Evolutionary conservation across 2,113 vertebrate genomes (phyloP), one percentile per base, ranked within the genome.

Genomic region (Panurus biarmicus): DNA sequence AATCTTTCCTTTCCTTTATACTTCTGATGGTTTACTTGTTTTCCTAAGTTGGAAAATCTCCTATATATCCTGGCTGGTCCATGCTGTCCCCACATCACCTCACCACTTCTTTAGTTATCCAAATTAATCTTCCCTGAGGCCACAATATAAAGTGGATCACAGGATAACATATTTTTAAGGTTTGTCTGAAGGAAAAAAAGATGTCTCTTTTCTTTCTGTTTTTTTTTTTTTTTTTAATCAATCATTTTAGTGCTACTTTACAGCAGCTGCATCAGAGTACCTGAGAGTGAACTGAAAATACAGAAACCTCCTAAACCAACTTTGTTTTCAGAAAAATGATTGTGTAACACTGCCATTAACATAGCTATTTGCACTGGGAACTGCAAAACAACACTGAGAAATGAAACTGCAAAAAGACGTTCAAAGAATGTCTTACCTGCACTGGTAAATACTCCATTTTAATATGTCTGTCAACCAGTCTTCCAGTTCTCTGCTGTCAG

Each of bases 361-460:
- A 61, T 29, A 64, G 38, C 50, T 66, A 62, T 51, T 76, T 80
- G 17, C 16, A 65, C 2, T n/a, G 40, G 33, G 53, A 87, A 40
- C 17, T 54, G 17, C 62, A 89, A 64, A 62, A 81, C 33, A 87
- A 70, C 11, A 22, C 31, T 57, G 54, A 64, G 60, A 83, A 89
- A 92, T 0, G 12, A 76, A 89, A 53, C 3, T 1, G 4, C 10
- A 56, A 70, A 69, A 80, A 20, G 28, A 53, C 1, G 3, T 57
- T 85, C 85, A 90, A 48, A 95, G 71, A 91, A 74, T 21, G 15
- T 78, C 97, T 98, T 98, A 98, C 98, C 98, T 98, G 87, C 92
- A 96, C 83, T 93, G 90, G 95, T 95, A 97, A 96, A 96, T 90
- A 90, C 82, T 97, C 97, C 97, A 98, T 97, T 94, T 97, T 95